Conservation (phyloP, 2,888 invertebrate genomes). For the Athrips mouffetella region DNA sequence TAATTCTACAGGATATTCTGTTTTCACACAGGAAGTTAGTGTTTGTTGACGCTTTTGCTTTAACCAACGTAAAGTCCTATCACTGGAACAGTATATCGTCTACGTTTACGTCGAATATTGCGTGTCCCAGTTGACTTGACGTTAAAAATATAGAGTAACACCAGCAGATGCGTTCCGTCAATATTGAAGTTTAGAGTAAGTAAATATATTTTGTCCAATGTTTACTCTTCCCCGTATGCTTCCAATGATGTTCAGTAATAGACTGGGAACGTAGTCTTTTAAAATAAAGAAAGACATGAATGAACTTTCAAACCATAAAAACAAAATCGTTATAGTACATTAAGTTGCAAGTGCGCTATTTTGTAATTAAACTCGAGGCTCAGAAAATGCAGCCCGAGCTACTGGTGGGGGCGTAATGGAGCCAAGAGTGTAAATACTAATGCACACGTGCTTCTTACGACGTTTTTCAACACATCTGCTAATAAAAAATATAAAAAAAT, state of each 20-base stretch:
- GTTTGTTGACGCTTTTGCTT: conserved; percentile 16
- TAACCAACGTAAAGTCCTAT: too few species aligned
- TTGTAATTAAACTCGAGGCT: too few species aligned
- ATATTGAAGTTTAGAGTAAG: conserved; percentile 45
- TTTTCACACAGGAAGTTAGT: conserved; percentile 22
- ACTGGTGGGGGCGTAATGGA: too few species aligned
- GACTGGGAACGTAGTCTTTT: conserved; percentile 2
- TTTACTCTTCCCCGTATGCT: too few species aligned
- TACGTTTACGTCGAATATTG: not conserved
- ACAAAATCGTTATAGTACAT: not conserved
- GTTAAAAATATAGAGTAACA: conserved; percentile 25
- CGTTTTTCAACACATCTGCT: too few species aligned
- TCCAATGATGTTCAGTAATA: conserved; percentile 14
- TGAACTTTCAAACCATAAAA: not conserved
- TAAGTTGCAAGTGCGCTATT: too few species aligned
- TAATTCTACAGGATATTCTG: conserved; percentile 12
- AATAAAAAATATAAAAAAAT: too few species aligned
- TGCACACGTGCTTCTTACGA: too few species aligned
- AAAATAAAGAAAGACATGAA: not conserved
- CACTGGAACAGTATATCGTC: not conserved
- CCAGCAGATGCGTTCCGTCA: conserved; percentile 43
- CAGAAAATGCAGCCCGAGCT: too few species aligned
- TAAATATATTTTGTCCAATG: conserved; percentile 28
- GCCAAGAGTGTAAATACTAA: too few species aligned
- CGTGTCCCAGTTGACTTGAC: not conserved